These are phyloP conservation scores for Torymus tubicola DNA, from an alignment of 2,888 invertebrate genomes.

Conservation along the genomic window DNA sequence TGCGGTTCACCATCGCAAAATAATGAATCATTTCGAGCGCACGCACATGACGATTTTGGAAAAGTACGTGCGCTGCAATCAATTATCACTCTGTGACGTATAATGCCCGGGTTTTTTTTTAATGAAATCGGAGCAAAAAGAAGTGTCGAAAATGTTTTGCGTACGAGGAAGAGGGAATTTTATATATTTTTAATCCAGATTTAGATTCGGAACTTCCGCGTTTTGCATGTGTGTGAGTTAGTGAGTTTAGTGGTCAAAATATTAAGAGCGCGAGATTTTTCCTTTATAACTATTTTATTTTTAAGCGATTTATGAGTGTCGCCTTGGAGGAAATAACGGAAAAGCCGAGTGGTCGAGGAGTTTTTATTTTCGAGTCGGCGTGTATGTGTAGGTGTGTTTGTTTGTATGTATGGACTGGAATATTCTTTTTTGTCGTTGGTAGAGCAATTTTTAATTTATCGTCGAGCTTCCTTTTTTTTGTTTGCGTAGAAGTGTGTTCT, in stretches of 20 bases:
- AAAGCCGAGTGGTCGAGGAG: background rate
- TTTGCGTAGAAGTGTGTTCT: too few relatives aligned
- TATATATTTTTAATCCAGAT: too few relatives aligned
- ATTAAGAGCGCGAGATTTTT: background rate
- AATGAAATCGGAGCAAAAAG: too few relatives aligned
- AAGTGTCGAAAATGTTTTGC: too few relatives aligned
- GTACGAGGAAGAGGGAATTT: too few relatives aligned
- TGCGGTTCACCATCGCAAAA: slow-evolving; percentile 6
- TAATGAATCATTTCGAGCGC: slow-evolving; percentile 21
- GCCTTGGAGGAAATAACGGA: slow-evolving; percentile 30
- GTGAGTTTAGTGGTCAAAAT: slow-evolving; percentile 23
- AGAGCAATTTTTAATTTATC: background rate
- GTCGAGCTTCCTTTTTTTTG: background rate
- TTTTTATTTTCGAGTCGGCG: slow-evolving; percentile 14
- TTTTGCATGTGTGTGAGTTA: too few relatives aligned
- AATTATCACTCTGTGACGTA: too few relatives aligned
- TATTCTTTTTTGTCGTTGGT: background rate
- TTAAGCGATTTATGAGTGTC: slow-evolving; percentile 23
- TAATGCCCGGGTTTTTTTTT: too few relatives aligned
- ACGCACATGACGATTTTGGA: background rate
- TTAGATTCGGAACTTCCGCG: too few relatives aligned
- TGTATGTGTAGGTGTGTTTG: too few relatives aligned
- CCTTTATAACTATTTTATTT: slow-evolving; percentile 4
- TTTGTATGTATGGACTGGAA: background rate
- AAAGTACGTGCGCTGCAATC: background rate